Evolutionary conservation across 2,888 invertebrate species (phyloP).

Genomic region (Pammene aurita): DNA sequence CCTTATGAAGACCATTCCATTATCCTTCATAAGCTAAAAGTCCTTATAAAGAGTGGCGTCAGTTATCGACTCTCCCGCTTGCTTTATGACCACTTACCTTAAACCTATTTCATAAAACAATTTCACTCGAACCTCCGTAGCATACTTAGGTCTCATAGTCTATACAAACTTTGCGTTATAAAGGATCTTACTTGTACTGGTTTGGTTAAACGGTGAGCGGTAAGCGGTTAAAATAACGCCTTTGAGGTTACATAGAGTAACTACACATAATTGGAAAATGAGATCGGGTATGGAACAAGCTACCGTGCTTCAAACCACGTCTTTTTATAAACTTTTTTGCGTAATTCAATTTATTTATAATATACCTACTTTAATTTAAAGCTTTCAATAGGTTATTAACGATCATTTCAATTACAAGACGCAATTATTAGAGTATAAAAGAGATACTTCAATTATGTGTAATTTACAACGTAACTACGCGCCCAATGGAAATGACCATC

Average conservation of each 20-base stretch:
- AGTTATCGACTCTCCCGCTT: slow-evolving; percentile 64
- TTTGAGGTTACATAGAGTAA: slow-evolving; percentile 46
- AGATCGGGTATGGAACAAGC: slow-evolving; percentile 39
- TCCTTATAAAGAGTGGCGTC: slow-evolving; percentile 64
- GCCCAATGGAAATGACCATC: not conserved
- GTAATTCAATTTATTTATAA: slow-evolving; percentile 35
- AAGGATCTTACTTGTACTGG: not conserved
- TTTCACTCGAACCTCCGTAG: not conserved
- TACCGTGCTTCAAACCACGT: slow-evolving; percentile 30
- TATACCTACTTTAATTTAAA: not conserved
- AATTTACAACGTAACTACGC: not conserved
- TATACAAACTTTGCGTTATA: not conserved
- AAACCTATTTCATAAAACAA: slow-evolving; percentile 25
- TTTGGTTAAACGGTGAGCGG: not conserved
- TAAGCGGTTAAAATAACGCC: slow-evolving; percentile 38
- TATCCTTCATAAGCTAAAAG: slow-evolving; percentile 70
- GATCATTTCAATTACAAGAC: slow-evolving; percentile 11
- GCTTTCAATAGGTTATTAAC: slow-evolving; percentile 7
- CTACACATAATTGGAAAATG: slow-evolving; percentile 48
- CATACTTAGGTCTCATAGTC: not conserved
- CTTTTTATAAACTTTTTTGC: slow-evolving; percentile 22
- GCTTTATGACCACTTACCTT: slow-evolving; percentile 70
- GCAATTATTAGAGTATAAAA: slow-evolving; percentile 9
- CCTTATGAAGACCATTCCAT: slow-evolving; percentile 68
- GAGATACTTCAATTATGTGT: slow-evolving; percentile 15